Evolutionary conservation across 2,888 invertebrate species (phyloP).

Genomic region (Noctua janthina): DNA sequence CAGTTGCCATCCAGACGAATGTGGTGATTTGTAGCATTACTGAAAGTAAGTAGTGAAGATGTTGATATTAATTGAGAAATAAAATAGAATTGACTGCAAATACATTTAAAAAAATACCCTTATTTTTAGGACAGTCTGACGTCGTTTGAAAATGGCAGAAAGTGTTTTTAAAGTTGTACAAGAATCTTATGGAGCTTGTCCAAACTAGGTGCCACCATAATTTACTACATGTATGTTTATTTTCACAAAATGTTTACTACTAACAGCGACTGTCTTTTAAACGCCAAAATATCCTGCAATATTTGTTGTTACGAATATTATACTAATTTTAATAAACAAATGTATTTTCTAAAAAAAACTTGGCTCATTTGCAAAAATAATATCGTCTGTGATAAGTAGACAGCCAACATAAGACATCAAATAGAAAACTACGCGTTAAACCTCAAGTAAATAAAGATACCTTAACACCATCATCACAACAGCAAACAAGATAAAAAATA

Average conservation of each 20-base stretch:
- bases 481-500: conserved; percentile 33
- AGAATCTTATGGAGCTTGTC: not conserved
- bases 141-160: not conserved
- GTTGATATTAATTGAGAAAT: too few relatives aligned
- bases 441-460: conserved; percentile 17
- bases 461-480: conserved; percentile 14
- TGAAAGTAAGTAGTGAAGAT: conserved; percentile 66
- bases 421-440: conserved; percentile 7
- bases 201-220: not conserved
- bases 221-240: too few relatives aligned
- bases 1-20: conserved; percentile 77
- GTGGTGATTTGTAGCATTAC: conserved; percentile 79
- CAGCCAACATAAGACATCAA: conserved; percentile 2
- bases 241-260: not conserved
- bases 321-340: not conserved
- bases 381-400: not conserved
- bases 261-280: not conserved
- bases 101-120: too few relatives aligned
- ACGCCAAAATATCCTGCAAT: not conserved
- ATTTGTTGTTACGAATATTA: not conserved
- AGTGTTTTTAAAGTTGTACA: not conserved
- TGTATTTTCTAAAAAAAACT: not conserved
- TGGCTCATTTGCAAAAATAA: not conserved
- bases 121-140: too few relatives aligned
- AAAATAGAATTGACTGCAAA: not conserved